Percentiles rank a stretch among this genome's conserved stretches.
These are phyloP conservation scores for Amphipoea lucens DNA, from an alignment of 2,888 invertebrate genomes.

Conservation along the genomic window DNA sequence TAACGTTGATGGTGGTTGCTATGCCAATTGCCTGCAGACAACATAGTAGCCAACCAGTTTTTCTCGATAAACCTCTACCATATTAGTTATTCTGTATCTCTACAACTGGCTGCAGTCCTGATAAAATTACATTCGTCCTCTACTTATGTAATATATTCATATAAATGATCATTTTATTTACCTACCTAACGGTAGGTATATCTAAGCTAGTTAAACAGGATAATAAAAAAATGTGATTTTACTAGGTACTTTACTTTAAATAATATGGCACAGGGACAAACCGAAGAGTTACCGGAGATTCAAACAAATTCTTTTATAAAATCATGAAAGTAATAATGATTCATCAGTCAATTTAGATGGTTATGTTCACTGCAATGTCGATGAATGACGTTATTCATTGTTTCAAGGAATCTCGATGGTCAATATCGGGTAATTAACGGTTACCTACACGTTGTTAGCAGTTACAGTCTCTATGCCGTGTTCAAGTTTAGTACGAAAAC, in stretches of 20 bases:
- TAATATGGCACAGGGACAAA: slow-evolving; percentile 32
- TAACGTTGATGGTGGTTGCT: slow-evolving; percentile 28
- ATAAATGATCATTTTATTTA: slow-evolving; percentile 19
- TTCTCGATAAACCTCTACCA: slow-evolving; percentile 30
- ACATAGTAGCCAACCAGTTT: slow-evolving; percentile 44
- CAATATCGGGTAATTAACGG: slow-evolving; percentile 70
- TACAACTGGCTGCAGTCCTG: not conserved
- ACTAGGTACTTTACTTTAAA: slow-evolving; percentile 1
- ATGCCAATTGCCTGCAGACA: slow-evolving; percentile 27
- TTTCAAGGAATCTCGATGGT: slow-evolving; percentile 75
- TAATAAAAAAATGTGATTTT: slow-evolving; percentile 23
- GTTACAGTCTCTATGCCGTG: slow-evolving; percentile 41
- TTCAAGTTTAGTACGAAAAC: slow-evolving; percentile 43
- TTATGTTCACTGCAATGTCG: slow-evolving; percentile 45
- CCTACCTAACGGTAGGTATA: not conserved
- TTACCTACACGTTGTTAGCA: slow-evolving; percentile 43
- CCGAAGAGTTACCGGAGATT: slow-evolving; percentile 11
- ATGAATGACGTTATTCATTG: slow-evolving; percentile 72
- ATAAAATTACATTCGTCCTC: slow-evolving; percentile 23
- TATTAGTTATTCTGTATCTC: not conserved
- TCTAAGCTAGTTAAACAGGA: slow-evolving; percentile 11
- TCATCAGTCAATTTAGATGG: slow-evolving; percentile 49
- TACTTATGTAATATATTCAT: slow-evolving; percentile 30
- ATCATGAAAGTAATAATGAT: slow-evolving; percentile 42
- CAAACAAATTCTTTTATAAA: slow-evolving; percentile 36